Evolutionary conservation across 2,797 vertebrate genomes (phyloP).

Genomic region (Gastrophryne carolinensis): DNA sequence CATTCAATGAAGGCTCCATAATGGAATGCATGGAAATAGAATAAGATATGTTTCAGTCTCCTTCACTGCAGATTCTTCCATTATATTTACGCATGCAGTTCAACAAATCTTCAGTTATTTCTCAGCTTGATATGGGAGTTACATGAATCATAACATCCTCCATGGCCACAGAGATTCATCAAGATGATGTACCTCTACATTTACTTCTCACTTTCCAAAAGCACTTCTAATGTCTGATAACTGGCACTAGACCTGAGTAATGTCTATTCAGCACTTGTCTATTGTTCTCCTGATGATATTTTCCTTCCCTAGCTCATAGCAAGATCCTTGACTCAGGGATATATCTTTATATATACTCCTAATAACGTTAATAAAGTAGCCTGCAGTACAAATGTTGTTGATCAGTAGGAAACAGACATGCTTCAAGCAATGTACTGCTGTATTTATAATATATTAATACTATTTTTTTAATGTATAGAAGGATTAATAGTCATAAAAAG

Average conservation of each 20-base stretch:
- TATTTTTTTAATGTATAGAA: no score
- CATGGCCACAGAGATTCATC: conserved; percentile 25
- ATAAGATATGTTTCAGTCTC: no score
- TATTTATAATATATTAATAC: no score
- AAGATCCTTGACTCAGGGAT: background rate
- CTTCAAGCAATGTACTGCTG: no score
- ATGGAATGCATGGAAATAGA: no score
- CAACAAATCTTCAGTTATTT: conserved; percentile 35
- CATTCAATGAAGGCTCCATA: no score
- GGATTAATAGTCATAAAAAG: no score
- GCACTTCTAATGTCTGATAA: background rate
- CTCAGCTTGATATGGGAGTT: background rate
- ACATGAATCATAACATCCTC: conserved; percentile 15
- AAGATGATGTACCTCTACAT: conserved; percentile 28
- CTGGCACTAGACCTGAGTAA: conserved; percentile 9
- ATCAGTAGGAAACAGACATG: no score
- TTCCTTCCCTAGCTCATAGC: background rate
- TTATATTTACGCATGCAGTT: conserved; percentile 3
- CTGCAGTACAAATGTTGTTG: background rate
- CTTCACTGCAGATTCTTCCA: background rate
- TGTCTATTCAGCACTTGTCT: conserved; percentile 26
- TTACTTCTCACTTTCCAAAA: conserved; percentile 10
- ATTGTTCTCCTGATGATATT: conserved; percentile 14
- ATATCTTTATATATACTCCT: background rate
- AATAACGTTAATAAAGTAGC: background rate